Percentiles rank a stretch among this genome's conserved stretches.
These are phyloP conservation scores for Plodia interpunctella DNA, from an alignment of 1,140 invertebrate genomes.

Conservation along the genomic window DNA sequence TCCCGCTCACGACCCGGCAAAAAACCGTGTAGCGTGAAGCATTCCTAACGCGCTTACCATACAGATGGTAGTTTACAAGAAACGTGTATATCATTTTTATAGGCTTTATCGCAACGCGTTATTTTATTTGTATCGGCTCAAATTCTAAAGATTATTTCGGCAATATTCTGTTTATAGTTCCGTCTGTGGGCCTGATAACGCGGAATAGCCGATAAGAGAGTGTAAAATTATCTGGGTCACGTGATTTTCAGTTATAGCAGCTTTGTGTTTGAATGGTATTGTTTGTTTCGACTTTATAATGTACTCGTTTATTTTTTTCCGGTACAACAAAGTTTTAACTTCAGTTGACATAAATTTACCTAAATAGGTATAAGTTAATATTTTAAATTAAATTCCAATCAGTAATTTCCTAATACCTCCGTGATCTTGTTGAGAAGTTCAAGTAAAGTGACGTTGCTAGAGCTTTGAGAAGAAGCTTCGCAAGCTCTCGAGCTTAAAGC, in stretches of 20 bases:
- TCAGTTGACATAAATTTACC: no score
- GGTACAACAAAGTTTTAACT: no score
- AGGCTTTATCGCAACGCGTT: conserved; percentile 22
- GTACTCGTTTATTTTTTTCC: no score
- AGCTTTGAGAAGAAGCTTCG: not conserved
- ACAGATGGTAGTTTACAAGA: not conserved
- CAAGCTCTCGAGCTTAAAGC: not conserved
- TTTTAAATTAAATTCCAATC: not conserved
- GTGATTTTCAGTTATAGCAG: not conserved
- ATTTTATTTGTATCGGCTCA: conserved; percentile 29
- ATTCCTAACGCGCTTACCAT: not conserved
- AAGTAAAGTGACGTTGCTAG: not conserved
- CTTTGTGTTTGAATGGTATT: not conserved
- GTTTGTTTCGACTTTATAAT: not conserved
- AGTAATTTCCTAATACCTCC: not conserved
- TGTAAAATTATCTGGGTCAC: conserved; percentile 8
- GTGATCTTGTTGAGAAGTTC: not conserved
- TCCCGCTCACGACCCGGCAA: not conserved
- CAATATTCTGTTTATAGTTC: conserved; percentile 46
- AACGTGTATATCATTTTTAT: conserved; percentile 17
- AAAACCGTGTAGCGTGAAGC: not conserved
- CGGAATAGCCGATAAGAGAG: conserved; percentile 17
- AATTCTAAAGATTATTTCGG: conserved; percentile 38
- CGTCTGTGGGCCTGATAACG: conserved; percentile 24
- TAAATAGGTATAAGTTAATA: no score